A percentile compares a stretch with the other conserved stretches of the same genome.
Evolutionary conservation across 2,113 vertebrate genomes (phyloP).

Genomic region (Psophia crepitans): DNA sequence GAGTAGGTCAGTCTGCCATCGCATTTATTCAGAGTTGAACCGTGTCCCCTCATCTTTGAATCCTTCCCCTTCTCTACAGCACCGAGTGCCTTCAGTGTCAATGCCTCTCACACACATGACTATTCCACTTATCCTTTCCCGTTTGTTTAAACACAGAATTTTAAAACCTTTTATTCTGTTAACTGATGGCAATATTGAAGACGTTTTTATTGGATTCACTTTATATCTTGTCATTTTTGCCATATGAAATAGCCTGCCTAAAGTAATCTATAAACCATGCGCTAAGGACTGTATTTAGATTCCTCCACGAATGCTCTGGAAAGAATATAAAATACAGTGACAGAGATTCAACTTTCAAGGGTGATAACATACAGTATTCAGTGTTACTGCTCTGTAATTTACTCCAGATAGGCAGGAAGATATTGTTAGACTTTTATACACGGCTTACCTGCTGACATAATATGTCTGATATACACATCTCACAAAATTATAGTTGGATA

Average conservation of each 20-base stretch:
- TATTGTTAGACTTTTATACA: not conserved
- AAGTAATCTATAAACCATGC: not conserved
- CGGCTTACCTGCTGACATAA: not conserved
- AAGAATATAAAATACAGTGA: not conserved
- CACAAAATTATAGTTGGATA: not conserved
- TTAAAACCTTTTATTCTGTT: not conserved
- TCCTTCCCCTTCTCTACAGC: not conserved
- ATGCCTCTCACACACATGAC: no score
- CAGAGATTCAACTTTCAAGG: not conserved
- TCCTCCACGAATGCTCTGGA: not conserved
- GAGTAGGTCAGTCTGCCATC: not conserved
- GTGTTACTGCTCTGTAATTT: not conserved
- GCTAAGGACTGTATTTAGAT: not conserved
- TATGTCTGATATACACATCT: not conserved
- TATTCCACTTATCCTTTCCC: not conserved
- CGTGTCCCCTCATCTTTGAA: not conserved
- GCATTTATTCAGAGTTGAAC: not conserved
- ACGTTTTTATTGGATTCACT: not conserved
- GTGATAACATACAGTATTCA: not conserved
- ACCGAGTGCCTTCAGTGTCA: not conserved
- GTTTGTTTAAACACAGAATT: not conserved
- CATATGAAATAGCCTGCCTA: not conserved
- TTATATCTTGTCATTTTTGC: not conserved
- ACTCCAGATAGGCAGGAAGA: not conserved
- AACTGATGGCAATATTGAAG: not conserved